These are phyloP conservation scores for Lerista edwardsae DNA, from an alignment of 2,797 vertebrate species.

Conservation along the genomic window DNA sequence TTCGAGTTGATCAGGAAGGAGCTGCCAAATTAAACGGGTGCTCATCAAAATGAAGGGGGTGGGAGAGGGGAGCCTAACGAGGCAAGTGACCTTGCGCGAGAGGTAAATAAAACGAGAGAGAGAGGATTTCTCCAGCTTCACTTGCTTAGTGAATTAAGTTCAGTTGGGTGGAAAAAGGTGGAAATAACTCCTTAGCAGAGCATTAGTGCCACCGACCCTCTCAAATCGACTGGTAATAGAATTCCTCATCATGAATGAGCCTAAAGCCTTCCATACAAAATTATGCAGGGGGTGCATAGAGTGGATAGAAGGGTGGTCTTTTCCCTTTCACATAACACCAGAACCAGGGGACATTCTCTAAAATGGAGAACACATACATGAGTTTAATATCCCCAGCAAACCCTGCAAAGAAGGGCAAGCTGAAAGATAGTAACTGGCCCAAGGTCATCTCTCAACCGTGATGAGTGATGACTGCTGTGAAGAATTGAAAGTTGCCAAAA, in stretches of 20 bases:
- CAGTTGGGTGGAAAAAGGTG: not conserved
- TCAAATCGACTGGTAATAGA: conserved; percentile 6
- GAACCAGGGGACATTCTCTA: too few species aligned
- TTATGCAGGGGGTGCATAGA: too few species aligned
- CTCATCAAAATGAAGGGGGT: not conserved
- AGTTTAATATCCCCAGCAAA: too few species aligned
- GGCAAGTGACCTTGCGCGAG: fast-evolving
- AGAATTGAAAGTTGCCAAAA: too few species aligned
- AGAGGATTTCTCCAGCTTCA: not conserved
- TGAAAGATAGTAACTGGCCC: too few species aligned
- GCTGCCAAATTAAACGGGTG: conserved; percentile 23
- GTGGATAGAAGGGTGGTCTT: too few species aligned
- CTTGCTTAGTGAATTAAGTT: not conserved
- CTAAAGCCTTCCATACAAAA: not conserved
- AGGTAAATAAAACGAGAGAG: not conserved
- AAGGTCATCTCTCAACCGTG: too few species aligned
- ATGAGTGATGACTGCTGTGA: too few species aligned
- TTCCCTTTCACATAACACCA: too few species aligned
- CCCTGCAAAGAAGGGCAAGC: too few species aligned
- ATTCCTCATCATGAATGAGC: not conserved
- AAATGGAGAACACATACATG: too few species aligned
- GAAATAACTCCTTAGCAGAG: not conserved
- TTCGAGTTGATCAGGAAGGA: too few species aligned
- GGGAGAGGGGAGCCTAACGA: not conserved
- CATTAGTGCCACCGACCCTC: not conserved